Conservation (phyloP, 2,888 invertebrate genomes). For the Cabera pusaria region DNA sequence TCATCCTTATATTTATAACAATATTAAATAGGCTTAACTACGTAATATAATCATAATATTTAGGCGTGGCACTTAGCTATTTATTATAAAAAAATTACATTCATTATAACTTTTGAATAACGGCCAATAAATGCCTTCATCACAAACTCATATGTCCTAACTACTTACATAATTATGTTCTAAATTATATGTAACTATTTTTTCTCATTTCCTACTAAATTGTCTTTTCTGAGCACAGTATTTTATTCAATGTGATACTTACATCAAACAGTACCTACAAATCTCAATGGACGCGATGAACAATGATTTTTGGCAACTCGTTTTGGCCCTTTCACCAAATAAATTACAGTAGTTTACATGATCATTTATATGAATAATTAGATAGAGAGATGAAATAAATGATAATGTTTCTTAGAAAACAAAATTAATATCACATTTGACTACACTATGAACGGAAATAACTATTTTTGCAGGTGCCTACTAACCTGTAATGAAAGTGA, state of each 20-base stretch:
- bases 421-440: constrained; percentile 64
- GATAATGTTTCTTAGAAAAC: constrained; percentile 30
- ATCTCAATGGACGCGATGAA: constrained; percentile 62
- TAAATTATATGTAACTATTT: constrained; percentile 46
- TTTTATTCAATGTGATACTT: constrained; percentile 45
- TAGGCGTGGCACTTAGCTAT: constrained; percentile 80
- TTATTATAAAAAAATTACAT: constrained; percentile 69
- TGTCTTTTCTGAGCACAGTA: constrained; percentile 78
- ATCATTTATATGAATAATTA: background rate
- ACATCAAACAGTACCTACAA: constrained; percentile 40
- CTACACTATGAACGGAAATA: too few species aligned
- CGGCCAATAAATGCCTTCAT: constrained; percentile 79
- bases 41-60: constrained; percentile 57
- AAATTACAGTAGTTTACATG: constrained; percentile 33
- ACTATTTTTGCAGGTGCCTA: too few species aligned
- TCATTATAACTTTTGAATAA: constrained; percentile 64
- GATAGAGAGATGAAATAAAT: constrained; percentile 1
- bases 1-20: constrained; percentile 68
- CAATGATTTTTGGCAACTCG: constrained; percentile 73
- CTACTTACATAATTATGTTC: constrained; percentile 39
- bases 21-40: constrained; percentile 74
- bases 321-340: constrained; percentile 75
- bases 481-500: too few species aligned
- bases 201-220: constrained; percentile 55
- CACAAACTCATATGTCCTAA: constrained; percentile 53